Percentiles rank a stretch among this genome's conserved stretches.
Evolutionary conservation across 2,797 vertebrate species (phyloP).

Genomic region (Molossus molossus): DNA sequence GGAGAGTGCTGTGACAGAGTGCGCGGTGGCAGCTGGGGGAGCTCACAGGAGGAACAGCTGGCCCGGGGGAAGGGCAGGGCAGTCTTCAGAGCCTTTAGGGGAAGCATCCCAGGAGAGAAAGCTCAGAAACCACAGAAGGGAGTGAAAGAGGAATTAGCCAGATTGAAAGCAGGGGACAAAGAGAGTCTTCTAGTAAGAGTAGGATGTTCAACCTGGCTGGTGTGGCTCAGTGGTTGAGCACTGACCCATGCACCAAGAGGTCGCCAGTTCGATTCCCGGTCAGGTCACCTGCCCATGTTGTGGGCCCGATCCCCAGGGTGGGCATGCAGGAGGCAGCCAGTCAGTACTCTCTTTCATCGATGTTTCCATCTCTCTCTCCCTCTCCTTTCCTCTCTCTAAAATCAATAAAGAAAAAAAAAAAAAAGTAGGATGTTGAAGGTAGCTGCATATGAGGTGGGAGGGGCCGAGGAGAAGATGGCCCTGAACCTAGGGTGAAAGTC

Average conservation of each 20-base stretch:
- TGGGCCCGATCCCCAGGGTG: no score
- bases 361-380: no score
- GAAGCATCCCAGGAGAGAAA: not conserved
- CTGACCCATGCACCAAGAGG: no score
- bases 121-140: not conserved
- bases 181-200: not conserved
- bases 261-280: no score
- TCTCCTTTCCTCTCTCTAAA: no score
- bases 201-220: no score
- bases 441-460: not conserved
- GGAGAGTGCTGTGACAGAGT: rapidly evolving
- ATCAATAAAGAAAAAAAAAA: no score
- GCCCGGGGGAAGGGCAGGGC: not conserved
- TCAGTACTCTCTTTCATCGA: no score
- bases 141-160: not conserved
- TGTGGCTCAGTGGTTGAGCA: no score
- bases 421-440: not conserved
- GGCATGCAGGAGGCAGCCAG: no score
- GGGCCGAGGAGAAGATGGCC: not conserved
- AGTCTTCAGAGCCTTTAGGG: not conserved
- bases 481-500: not conserved
- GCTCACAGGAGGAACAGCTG: not conserved
- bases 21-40: not conserved
- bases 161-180: not conserved
- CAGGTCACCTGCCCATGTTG: no score